Conservation (phyloP, 2,797 vertebrate species). For the Psittacula echo region DNA sequence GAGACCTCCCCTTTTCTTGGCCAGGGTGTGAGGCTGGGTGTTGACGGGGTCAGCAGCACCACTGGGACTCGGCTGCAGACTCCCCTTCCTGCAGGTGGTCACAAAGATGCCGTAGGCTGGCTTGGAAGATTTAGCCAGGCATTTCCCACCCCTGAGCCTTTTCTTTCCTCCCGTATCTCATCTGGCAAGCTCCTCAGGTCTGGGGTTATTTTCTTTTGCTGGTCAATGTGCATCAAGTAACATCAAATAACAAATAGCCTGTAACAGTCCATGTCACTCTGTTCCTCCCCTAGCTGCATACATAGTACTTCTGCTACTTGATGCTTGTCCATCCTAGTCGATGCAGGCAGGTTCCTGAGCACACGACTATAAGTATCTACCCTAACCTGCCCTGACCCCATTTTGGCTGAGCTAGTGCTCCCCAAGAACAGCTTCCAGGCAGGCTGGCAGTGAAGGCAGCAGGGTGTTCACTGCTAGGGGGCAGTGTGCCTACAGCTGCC, state of each 20-base stretch:
- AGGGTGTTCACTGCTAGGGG: not conserved
- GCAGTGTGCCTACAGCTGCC: not conserved
- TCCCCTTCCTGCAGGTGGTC: not conserved
- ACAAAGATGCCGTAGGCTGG: not conserved
- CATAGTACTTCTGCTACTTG: not conserved
- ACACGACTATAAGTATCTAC: not conserved
- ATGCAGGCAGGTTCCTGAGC: not conserved
- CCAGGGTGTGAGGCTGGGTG: fast-evolving
- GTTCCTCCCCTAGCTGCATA: not conserved
- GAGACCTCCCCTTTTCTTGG: not conserved
- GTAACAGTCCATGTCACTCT: not conserved
- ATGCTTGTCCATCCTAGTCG: not conserved
- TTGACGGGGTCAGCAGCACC: fast-evolving
- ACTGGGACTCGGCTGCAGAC: fast-evolving
- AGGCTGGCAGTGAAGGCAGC: not conserved
- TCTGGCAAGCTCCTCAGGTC: not conserved
- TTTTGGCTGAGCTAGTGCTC: not conserved
- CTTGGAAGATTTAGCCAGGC: not conserved
- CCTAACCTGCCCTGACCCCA: not conserved
- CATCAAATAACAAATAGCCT: not conserved
- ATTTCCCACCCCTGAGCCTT: not conserved
- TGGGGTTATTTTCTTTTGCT: not conserved
- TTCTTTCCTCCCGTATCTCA: not conserved
- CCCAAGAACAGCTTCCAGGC: not conserved
- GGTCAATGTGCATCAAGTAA: not conserved